Conservation (phyloP, 2,113 vertebrate species). For the Chiloscyllium plagiosum region DNA sequence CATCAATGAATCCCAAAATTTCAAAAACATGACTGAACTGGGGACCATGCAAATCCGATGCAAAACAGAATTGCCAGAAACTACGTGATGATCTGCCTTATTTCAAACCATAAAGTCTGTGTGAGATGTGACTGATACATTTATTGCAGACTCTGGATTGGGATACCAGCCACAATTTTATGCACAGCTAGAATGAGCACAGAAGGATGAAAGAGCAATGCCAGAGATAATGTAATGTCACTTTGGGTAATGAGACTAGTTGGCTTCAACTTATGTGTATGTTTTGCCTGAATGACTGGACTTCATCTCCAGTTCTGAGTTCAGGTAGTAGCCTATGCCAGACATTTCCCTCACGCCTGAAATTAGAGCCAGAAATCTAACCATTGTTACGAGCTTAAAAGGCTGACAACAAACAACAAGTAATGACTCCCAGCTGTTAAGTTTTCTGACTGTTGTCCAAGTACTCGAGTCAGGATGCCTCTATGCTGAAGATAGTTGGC, state of each 20-base stretch:
- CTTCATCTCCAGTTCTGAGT: background rate
- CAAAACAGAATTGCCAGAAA: background rate
- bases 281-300: background rate
- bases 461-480: background rate
- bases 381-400: background rate
- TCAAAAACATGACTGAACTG: background rate
- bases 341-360: background rate
- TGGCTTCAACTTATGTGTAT: background rate
- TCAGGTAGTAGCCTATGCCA: background rate
- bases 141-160: conserved; percentile 2
- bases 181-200: background rate
- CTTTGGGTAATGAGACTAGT: background rate
- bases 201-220: background rate
- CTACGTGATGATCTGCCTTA: background rate
- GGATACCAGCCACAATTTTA: background rate
- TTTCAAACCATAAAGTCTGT: background rate
- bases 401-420: background rate
- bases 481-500: background rate
- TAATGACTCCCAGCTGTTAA: conserved; percentile 25
- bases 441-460: conserved; percentile 5
- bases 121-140: background rate
- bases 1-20: background rate
- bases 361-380: background rate
- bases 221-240: background rate
- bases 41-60: background rate